Conservation (phyloP, 2,888 invertebrate species). For the Nephrotoma appendiculata region DNA sequence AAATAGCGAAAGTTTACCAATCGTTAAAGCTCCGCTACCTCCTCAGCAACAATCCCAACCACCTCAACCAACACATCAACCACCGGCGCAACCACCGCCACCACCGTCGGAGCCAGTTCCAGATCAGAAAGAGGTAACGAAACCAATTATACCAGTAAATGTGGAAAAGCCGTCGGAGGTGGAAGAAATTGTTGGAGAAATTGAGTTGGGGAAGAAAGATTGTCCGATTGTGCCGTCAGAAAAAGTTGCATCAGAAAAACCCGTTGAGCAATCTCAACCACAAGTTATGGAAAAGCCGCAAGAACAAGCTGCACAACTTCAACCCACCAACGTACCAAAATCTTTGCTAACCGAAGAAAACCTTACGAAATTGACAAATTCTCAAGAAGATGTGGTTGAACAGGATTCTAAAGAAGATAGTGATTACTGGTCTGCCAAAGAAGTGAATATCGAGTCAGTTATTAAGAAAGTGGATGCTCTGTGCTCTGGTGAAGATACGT, state of each 20-base stretch:
- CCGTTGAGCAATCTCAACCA: not conserved
- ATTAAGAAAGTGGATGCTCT: slow-evolving; percentile 63
- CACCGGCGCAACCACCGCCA: not conserved
- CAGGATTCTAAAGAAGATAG: slow-evolving; percentile 50
- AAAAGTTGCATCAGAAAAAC: slow-evolving; percentile 6
- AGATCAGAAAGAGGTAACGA: not conserved
- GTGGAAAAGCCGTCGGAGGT: not conserved
- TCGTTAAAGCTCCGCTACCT: not conserved
- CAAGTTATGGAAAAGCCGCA: not conserved
- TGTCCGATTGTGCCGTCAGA: slow-evolving; percentile 7
- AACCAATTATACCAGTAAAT: not conserved
- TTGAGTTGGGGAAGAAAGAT: not conserved
- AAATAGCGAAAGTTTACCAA: not conserved
- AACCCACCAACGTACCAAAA: slow-evolving; percentile 13
- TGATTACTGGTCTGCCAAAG: slow-evolving; percentile 66
- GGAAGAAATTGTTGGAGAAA: not conserved
- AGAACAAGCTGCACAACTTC: not conserved
- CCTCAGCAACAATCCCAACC: not conserved
- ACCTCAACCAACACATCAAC: not conserved
- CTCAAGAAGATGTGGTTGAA: slow-evolving; percentile 28
- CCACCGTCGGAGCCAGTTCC: not conserved
- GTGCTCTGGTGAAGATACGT: slow-evolving; percentile 33
- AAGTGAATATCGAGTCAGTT: slow-evolving; percentile 66
- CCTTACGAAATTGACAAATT: slow-evolving; percentile 23
- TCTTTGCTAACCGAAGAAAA: slow-evolving; percentile 26